Evolutionary conservation across 2,113 vertebrate genomes (phyloP).

Genomic region (Macrotus californicus): DNA sequence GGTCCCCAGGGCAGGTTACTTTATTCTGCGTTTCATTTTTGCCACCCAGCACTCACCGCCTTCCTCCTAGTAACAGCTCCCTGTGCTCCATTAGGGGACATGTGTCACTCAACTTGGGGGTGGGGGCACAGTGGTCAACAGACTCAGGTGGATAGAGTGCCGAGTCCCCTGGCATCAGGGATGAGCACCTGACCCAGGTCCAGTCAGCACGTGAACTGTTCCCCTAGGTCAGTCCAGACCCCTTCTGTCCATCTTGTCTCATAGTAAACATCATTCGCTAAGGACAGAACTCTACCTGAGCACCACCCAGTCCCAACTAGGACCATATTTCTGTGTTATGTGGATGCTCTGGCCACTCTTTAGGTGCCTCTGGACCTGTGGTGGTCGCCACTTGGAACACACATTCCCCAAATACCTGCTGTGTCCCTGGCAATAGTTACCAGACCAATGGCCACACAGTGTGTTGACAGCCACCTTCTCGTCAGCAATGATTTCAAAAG

Average conservation of each 20-base stretch:
- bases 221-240: not conserved
- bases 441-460: not conserved
- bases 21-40: not conserved
- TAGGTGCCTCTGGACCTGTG: not conserved
- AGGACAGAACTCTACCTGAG: not conserved
- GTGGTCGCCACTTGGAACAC: not conserved
- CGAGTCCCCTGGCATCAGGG: not conserved
- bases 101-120: not conserved
- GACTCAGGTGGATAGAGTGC: not conserved
- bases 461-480: not conserved
- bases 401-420: not conserved
- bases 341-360: not conserved
- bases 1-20: accelerated
- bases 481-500: not conserved
- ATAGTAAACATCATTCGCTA: not conserved
- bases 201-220: not conserved
- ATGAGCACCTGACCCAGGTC: not conserved
- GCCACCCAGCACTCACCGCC: not conserved
- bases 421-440: not conserved
- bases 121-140: not conserved
- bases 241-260: not conserved
- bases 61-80: not conserved
- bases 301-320: not conserved
- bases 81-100: not conserved
- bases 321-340: not conserved